A percentile compares a stretch with the other conserved stretches of the same genome.
phyloP scores from a whole-genome alignment of 2,888 invertebrate genomes.

The Perizoma affinitatum region DNA sequence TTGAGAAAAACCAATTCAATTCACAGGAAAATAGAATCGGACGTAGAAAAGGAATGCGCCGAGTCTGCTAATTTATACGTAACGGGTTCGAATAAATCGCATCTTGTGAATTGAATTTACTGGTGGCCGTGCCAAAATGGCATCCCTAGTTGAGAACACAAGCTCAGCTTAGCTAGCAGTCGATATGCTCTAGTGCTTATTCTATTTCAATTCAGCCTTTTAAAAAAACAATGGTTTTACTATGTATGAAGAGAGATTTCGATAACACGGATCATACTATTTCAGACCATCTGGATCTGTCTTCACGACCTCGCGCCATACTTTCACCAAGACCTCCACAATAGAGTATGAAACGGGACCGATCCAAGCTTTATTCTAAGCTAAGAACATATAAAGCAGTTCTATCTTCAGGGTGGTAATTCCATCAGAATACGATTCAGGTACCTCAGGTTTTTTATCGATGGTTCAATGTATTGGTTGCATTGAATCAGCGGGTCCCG shows the following conservation, averaged over 20 bases:
- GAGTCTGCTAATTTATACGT: conserved; percentile 35
- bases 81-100: conserved; percentile 31
- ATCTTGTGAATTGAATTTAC: conserved; percentile 33
- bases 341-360: conserved; percentile 7
- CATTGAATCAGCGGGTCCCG: conserved; percentile 49
- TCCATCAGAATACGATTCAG: neutral
- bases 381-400: conserved; percentile 10
- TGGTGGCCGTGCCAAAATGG: conserved; percentile 29
- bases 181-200: too few relatives aligned
- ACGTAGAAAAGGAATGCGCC: conserved; percentile 22
- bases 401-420: conserved; percentile 10
- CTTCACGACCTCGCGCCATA: too few relatives aligned
- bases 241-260: too few relatives aligned
- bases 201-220: too few relatives aligned
- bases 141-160: conserved; percentile 4
- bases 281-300: too few relatives aligned
- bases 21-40: conserved; percentile 1
- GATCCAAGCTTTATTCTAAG: neutral
- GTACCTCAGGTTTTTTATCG: conserved; percentile 23
- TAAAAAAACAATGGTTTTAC: too few relatives aligned
- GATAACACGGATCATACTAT: too few relatives aligned
- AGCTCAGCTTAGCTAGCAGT: too few relatives aligned
- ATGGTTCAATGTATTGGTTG: conserved; percentile 31
- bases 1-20: conserved; percentile 15
- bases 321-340: too few relatives aligned